Conservation (phyloP, 2,888 invertebrate genomes). For the Cryptus viduatorius region DNA sequence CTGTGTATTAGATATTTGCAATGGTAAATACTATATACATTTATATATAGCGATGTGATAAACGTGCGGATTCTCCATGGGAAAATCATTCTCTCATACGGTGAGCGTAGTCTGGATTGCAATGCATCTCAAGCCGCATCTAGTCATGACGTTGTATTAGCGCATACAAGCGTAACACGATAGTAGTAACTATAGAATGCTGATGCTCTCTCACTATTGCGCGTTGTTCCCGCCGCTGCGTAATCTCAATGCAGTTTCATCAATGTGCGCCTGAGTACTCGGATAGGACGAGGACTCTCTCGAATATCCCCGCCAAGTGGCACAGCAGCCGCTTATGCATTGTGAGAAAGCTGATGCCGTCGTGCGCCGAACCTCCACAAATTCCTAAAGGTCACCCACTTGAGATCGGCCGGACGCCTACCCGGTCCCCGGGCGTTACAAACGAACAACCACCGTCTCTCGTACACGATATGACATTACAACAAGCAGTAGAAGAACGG, state of each 20-base stretch:
- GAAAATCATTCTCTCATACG: conserved; percentile 74
- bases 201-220: conserved; percentile 75
- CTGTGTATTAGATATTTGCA: conserved; percentile 7
- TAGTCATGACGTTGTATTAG: conserved; percentile 70
- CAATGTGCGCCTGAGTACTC: conserved; percentile 35
- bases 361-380: conserved; percentile 77
- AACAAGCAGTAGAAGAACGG: conserved; percentile 41
- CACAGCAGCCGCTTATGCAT: conserved; percentile 66
- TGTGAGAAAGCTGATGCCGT: conserved; percentile 71
- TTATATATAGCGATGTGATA: not conserved
- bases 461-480: conserved; percentile 63
- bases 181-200: conserved; percentile 72
- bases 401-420: conserved; percentile 69
- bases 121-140: conserved; percentile 62
- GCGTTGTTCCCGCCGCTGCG: conserved; percentile 30
- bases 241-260: conserved; percentile 57
- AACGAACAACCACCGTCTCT: conserved; percentile 38
- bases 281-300: conserved; percentile 42
- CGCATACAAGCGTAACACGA: conserved; percentile 58
- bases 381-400: conserved; percentile 80
- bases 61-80: conserved; percentile 68
- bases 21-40: not conserved
- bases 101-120: conserved; percentile 52
- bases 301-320: conserved; percentile 49
- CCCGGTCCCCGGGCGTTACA: conserved; percentile 52